Evolutionary conservation across 2,113 vertebrate species (phyloP), one percentile per base, ranked within the genome.

Genomic region (Phocoena phocoena): DNA sequence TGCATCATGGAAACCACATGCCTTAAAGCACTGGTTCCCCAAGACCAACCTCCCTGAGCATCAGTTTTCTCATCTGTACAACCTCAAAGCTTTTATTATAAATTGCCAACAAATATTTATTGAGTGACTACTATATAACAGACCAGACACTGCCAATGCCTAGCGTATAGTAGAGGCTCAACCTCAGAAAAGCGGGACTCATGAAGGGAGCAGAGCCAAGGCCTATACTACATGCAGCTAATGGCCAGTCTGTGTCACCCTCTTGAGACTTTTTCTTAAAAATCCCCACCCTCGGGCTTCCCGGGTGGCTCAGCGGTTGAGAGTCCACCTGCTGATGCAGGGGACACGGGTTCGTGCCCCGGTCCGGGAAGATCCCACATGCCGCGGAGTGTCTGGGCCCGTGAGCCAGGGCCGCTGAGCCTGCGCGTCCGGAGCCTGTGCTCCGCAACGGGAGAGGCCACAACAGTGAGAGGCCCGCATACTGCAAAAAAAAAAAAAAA

Each of bases 31-130:
- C 15, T 4, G 14, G 25, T 33, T 88, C 26, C 50, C 50, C 26
- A 36, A 73, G 28, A 62, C 41, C 80, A 92, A 85, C 10, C 63
- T 71, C 90, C 41, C 20, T 58, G 44, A 47, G 25, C 21, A 28
- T 92, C 63, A 21, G 26, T 70, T 67, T 92, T 58, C 76, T 67
- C 93, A 38, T 53, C 53, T 79, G 28, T 55, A 36, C 26, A 88
- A 74, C 83, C 67, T 81, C 73, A 60, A 44, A 53, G 21, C 13
- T 67, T 77, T 53, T 44, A 28, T 44, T 26, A 31, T 6, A 47
- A 79, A 9, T 80, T 60, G 79, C 55, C 60, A 58, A 50, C 38
- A 77, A 73, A 38, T 36, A 15, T 18, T 25, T n/a, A 90, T 10
- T 53, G 28, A 89, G 14, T 53, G 38, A 6, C 68, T 62, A 26